Base-by-base conservation (phyloP, 2,888 invertebrate genomes). In the Pharmacophagus antenor region DNA sequence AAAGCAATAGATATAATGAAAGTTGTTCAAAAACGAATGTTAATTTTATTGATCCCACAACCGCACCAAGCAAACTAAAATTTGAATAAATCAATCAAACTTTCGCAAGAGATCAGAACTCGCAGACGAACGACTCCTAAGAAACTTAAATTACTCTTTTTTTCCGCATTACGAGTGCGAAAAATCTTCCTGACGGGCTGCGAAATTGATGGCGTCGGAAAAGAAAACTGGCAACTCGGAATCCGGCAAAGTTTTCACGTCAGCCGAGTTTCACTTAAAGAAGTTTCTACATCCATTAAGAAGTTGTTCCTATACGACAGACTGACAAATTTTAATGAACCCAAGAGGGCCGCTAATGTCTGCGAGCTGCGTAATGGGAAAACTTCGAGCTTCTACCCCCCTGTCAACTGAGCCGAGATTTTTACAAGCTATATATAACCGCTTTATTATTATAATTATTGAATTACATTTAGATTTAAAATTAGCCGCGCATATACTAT, bases 311-410 rank as follows among this genome's bases (percentile, higher is more conserved):
- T 84, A 79, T 84, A 84, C 86, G 88, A 82, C 84, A 84, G 82
- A 82, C 87, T 89, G 90, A 90, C 90, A 90, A 90, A 90, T 89
- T 89, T 88, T 90, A 90, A 90, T 89, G 90, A 90, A 84, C 84
- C 84, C 84, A 79, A 83, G 88, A 84, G 88, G 82, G 82, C 77
- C 83, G 87, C 85, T 89, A 89, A 90, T 88, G 89, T 88, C 88
- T 84, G 77, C 80, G 80, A 79, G 71, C 79, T 67, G 70, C 76
- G 80, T 88, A 90, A 90, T 90, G 88, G 88, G 89, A 89, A 90
- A 90, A 90, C 81, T 90, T 89, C 70, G 64, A 68, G 67, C 74
- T 72, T 69, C 74, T 67, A 62, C 67, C 66, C 65, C n/a, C 31
- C 31, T 61, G 63, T 62, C 67, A 51, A 37, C 53, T 54, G 51